Evolutionary conservation across 2,888 invertebrate species (phyloP).

Genomic region (Mesochorus sp.): DNA sequence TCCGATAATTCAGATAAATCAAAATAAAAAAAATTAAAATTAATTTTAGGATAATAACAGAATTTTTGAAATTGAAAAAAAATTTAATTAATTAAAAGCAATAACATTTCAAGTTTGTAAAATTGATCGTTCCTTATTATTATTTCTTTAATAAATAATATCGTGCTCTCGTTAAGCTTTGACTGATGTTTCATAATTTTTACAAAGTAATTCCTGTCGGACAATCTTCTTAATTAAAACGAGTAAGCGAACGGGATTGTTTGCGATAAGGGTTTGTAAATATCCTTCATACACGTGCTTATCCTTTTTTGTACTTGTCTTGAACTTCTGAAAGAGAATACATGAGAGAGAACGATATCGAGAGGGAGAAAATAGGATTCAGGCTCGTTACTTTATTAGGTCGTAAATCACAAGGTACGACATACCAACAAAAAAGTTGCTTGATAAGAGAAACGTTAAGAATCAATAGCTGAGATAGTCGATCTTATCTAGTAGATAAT

Average conservation of each 20-base stretch:
- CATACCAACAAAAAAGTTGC: conserved; percentile 11
- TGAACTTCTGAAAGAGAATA: neutral
- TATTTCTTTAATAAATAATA: neutral
- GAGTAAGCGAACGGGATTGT: neutral
- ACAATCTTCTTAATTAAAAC: conserved; percentile 12
- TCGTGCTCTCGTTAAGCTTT: neutral
- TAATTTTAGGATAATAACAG: neutral
- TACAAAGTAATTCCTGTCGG: neutral
- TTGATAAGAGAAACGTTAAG: neutral
- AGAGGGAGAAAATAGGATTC: neutral
- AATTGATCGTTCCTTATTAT: neutral
- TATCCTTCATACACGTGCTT: neutral
- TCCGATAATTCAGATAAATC: too few relatives aligned
- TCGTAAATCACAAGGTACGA: conserved; percentile 15
- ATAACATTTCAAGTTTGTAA: too few relatives aligned
- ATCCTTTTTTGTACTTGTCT: neutral
- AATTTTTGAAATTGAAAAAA: neutral
- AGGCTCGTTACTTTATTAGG: conserved; percentile 10
- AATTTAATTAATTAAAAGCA: neutral
- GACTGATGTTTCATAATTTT: neutral
- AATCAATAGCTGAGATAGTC: neutral
- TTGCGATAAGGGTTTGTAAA: conserved; percentile 9
- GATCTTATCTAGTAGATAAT: neutral
- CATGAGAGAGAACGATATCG: neutral
- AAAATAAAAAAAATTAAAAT: neutral